Percentiles rank a stretch among this genome's conserved stretches.
phyloP scores from a whole-genome alignment of 2,113 vertebrate species.

The Anoura caudifer region DNA sequence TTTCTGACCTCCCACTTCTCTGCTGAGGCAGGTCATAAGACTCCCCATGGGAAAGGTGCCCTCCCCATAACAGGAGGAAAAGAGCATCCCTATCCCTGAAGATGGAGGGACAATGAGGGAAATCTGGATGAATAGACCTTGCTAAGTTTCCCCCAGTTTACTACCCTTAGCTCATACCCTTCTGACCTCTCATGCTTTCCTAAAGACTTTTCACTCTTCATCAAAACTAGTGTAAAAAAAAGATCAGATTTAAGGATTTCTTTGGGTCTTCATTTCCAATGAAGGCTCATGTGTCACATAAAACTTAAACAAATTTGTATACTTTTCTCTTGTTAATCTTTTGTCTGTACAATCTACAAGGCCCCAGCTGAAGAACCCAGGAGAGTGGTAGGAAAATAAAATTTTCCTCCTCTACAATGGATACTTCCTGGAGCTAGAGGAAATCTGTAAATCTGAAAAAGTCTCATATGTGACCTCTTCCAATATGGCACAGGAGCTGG shows the following conservation, averaged over 20 bases:
- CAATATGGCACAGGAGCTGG: background rate
- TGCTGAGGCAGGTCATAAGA: background rate
- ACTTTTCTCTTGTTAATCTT: background rate
- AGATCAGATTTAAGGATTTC: background rate
- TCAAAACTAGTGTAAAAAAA: background rate
- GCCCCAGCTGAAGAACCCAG: background rate
- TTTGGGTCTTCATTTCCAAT: background rate
- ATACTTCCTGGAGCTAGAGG: background rate
- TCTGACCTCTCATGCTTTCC: background rate
- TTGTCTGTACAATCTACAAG: background rate
- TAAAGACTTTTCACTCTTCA: background rate
- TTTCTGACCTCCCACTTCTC: background rate
- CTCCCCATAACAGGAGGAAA: background rate
- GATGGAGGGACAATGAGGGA: background rate
- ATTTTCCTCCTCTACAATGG: background rate
- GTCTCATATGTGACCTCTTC: background rate
- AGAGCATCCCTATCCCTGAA: no score
- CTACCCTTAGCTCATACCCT: background rate
- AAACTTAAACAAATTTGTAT: background rate
- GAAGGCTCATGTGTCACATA: background rate
- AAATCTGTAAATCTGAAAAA: background rate
- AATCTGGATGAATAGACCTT: background rate
- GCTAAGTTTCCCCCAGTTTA: background rate
- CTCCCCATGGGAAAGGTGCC: background rate
- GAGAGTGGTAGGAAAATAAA: background rate